Evolutionary conservation across 2,113 vertebrate genomes (phyloP).

Genomic region (Myanophis thanlyinensis): DNA sequence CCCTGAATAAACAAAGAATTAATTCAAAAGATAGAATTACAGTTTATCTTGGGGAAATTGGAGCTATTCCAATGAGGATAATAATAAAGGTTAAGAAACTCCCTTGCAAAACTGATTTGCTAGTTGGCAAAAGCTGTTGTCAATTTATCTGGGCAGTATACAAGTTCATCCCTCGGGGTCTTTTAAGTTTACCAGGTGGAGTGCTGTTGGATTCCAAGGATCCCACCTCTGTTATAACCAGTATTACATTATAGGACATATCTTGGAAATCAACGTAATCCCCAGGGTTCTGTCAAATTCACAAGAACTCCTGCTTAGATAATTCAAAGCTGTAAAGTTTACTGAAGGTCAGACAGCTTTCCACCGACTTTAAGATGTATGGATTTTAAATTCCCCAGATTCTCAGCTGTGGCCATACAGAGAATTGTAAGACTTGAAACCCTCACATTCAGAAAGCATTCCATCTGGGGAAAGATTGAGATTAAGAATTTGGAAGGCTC

Average conservation of each 20-base stretch:
- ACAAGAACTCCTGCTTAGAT: not conserved
- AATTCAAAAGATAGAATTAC: not conserved
- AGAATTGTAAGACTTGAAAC: not conserved
- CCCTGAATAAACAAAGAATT: not conserved
- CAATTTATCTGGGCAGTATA: not conserved
- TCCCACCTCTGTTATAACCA: not conserved
- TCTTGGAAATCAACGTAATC: not conserved
- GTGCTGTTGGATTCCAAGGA: not conserved
- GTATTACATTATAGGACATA: not conserved
- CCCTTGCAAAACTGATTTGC: not conserved
- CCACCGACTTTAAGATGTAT: not conserved
- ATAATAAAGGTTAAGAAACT: not conserved
- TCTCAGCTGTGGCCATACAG: not conserved
- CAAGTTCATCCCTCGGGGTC: not conserved
- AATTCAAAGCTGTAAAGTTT: not conserved
- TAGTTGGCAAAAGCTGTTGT: not conserved
- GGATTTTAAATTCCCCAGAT: not conserved
- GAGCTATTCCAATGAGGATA: not conserved
- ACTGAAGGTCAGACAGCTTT: not conserved
- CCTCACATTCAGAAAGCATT: not conserved
- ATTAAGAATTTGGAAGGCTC: not conserved
- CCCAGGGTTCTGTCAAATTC: not conserved
- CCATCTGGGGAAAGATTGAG: not conserved
- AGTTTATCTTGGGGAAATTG: not conserved
- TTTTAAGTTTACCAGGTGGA: not conserved